Evolutionary conservation across 2,888 invertebrate species (phyloP).

Genomic region (Melieria picta): DNA sequence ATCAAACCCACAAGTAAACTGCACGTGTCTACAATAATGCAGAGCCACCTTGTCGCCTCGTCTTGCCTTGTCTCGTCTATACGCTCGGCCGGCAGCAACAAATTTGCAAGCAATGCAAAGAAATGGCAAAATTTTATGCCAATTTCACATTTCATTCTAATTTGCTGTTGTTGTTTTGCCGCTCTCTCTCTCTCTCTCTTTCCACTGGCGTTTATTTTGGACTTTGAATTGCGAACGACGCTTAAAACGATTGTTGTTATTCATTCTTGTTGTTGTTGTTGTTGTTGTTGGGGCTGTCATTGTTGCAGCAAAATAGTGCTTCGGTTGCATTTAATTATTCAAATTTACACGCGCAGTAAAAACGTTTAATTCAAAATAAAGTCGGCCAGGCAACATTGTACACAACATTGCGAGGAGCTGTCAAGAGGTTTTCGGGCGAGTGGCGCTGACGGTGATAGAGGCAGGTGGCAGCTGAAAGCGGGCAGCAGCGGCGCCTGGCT

Average conservation of each 20-base stretch:
- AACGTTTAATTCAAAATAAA: neutral
- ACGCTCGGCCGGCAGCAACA: neutral
- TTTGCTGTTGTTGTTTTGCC: neutral
- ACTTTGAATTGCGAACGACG: no score
- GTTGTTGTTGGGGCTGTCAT: neutral
- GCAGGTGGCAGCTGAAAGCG: no score
- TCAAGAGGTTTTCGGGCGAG: no score
- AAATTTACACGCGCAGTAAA: neutral
- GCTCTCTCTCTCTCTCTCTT: neutral
- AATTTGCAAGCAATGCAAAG: neutral
- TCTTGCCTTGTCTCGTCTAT: no score
- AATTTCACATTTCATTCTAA: neutral
- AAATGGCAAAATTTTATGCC: neutral
- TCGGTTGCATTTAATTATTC: constrained; percentile 1
- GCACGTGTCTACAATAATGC: no score
- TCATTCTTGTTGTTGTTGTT: constrained; percentile 9
- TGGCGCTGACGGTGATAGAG: no score
- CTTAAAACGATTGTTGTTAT: neutral
- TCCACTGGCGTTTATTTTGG: no score
- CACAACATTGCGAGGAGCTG: neutral
- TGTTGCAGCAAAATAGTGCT: no score
- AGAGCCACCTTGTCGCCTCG: no score
- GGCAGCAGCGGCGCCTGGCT: no score
- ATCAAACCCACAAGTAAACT: no score
- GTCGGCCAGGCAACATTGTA: neutral